phyloP scores from a whole-genome alignment of 2,888 invertebrate species.

The Eristalis intricaria region DNA sequence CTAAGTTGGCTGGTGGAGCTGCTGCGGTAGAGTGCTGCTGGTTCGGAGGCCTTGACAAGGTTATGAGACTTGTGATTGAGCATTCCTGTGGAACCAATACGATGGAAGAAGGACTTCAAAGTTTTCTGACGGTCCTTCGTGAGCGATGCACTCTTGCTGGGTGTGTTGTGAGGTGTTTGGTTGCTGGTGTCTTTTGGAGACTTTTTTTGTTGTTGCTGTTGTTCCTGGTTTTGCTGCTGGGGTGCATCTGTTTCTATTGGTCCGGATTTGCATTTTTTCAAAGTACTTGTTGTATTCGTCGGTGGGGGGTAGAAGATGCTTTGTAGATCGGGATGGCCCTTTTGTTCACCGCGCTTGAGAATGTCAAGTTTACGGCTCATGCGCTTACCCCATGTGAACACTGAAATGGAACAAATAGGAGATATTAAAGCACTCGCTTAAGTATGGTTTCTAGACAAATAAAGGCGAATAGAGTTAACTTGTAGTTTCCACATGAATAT shows the following conservation, averaged over 20 bases:
- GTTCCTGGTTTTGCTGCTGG: constrained; percentile 75
- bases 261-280: constrained; percentile 83
- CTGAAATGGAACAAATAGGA: constrained; percentile 80
- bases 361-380: constrained; percentile 90
- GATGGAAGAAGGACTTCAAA: constrained; percentile 87
- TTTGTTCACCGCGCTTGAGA: constrained; percentile 86
- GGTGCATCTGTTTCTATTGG: constrained; percentile 83
- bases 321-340: constrained; percentile 81
- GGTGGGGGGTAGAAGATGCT: constrained; percentile 81
- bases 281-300: constrained; percentile 76
- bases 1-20: constrained; percentile 90
- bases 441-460: neutral
- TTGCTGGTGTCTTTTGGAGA: constrained; percentile 9
- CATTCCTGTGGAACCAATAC: constrained; percentile 90
- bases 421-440: neutral
- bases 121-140: constrained; percentile 82
- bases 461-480: too few species aligned
- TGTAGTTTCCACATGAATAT: too few species aligned
- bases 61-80: constrained; percentile 83
- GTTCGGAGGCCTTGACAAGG: constrained; percentile 78
- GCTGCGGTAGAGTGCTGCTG: constrained; percentile 85
- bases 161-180: constrained; percentile 28
- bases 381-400: constrained; percentile 89
- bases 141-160: constrained; percentile 61
- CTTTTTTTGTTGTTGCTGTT: constrained; percentile 73